Percentiles rank a stretch among this genome's conserved stretches.
These are phyloP conservation scores for Drepana arcuata DNA, from an alignment of 1,140 invertebrate genomes.

Conservation along the genomic window DNA sequence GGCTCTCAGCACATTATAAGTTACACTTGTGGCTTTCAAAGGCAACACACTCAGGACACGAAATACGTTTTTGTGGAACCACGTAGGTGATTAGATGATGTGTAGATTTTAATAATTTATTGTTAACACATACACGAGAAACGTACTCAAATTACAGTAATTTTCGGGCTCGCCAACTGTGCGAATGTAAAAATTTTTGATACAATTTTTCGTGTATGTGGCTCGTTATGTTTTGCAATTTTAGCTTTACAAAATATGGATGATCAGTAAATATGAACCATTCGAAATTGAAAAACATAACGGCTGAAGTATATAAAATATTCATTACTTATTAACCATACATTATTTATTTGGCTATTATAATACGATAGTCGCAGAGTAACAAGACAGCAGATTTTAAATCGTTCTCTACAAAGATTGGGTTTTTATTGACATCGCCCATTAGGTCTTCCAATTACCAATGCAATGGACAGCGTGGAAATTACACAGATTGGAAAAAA, in stretches of 20 bases:
- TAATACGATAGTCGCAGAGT: slow-evolving; percentile 48
- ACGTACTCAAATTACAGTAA: no score
- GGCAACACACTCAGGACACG: slow-evolving; percentile 22
- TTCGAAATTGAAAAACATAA: slow-evolving; percentile 48
- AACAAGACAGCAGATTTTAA: slow-evolving; percentile 41
- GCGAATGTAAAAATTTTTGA: no score
- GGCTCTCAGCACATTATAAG: no score
- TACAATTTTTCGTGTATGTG: slow-evolving; percentile 36
- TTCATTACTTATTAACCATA: slow-evolving; percentile 44
- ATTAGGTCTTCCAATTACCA: slow-evolving; percentile 34
- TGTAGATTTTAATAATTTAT: slow-evolving; percentile 32
- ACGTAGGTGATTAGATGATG: slow-evolving; percentile 59
- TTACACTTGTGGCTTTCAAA: slow-evolving; percentile 61
- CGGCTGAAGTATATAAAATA: slow-evolving; percentile 15
- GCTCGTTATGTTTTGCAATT: slow-evolving; percentile 48
- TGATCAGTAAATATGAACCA: slow-evolving; percentile 1
- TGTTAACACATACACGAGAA: slow-evolving; percentile 36
- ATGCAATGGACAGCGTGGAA: slow-evolving; percentile 41
- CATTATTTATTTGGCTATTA: slow-evolving; percentile 48
- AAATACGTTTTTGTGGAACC: slow-evolving; percentile 51
- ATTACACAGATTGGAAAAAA: slow-evolving; percentile 21
- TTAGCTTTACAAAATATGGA: slow-evolving; percentile 5
- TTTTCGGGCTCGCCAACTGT: no score
- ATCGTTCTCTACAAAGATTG: slow-evolving; percentile 56
- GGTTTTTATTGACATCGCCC: slow-evolving; percentile 49